Evolutionary conservation across 2,888 invertebrate species (phyloP), one percentile per base, ranked within the genome.

Genomic region (Oscheius myriophilus): DNA sequence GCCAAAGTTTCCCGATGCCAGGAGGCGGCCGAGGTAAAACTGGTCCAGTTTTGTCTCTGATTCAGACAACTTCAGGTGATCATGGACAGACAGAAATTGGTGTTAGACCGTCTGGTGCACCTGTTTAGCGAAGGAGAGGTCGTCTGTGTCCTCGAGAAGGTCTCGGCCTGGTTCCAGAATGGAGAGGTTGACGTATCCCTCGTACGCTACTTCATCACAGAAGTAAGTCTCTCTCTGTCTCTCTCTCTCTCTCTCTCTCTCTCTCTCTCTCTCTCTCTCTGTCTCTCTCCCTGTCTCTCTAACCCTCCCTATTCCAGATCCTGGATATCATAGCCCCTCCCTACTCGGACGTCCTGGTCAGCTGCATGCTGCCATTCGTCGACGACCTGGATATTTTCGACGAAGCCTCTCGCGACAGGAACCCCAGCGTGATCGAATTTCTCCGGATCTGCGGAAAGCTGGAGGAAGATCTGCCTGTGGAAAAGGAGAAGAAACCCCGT

Each of bases 91-190:
- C 80, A 80, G 59, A 67, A 76, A 14, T 41, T 59, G 42, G 67
- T 81, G 16, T 65, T 80, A 25, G 80, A 80, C 62, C 72, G 80
- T 12, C 71, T 81, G 62, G 72, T 80, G 14, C 76, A 80, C 52
- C 66, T 80, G 18, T 42, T 80, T 3, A 67, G 63, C 43, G 65
- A 66, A 26, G 80, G 80, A n/a, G 67, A 59, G 53, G 76, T 68
- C n/a, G 49, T 75, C 41, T 71, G 74, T 18, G 73, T 80, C 16
- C 62, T 75, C 7, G 78, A 77, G 59, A 64, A 67, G 53, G 57
- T 67, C 46, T 42, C 59, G 43, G 41, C 23, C n/a, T 74, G 73
- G 80, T 76, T 71, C 62, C 53, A 66, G 49, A 74, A 78, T 23
- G 74, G 69, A 4, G 54, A 63, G 11, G 72, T 80, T 26, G 80